phyloP scores from a whole-genome alignment of 2,113 vertebrate genomes.

The Clarias gariepinus region DNA sequence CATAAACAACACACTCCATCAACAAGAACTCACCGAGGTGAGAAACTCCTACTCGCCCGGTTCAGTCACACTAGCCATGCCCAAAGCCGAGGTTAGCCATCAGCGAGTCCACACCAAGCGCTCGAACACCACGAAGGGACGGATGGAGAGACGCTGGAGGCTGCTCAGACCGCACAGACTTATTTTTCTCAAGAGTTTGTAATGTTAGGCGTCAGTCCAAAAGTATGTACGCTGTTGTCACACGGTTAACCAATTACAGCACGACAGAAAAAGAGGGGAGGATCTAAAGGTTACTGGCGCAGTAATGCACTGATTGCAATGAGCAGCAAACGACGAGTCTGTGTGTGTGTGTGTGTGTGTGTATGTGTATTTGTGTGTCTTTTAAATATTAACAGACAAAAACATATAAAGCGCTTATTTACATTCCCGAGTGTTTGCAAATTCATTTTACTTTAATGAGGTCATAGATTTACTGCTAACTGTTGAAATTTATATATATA shows the following conservation, averaged over 20 bases:
- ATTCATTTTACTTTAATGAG: background rate
- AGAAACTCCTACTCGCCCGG: background rate
- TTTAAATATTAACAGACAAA: background rate
- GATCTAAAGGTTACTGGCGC: conserved; percentile 51
- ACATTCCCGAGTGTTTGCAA: background rate
- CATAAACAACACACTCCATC: background rate
- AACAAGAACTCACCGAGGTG: conserved; percentile 12
- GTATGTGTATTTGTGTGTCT: no score
- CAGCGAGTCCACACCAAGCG: background rate
- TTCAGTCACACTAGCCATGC: background rate
- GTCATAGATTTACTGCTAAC: background rate
- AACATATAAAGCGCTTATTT: background rate
- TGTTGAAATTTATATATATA: background rate
- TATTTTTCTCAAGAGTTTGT: conserved; percentile 31
- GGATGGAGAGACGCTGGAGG: background rate
- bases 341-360: background rate
- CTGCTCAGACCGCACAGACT: background rate
- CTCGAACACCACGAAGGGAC: background rate
- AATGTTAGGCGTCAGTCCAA: conserved; percentile 30
- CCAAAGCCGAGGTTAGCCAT: background rate
- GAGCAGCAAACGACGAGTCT: background rate
- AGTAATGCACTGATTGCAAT: background rate
- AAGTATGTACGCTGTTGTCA: conserved; percentile 49
- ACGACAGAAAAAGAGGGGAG: conserved; percentile 67
- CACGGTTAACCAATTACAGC: conserved; percentile 64